phyloP scores from a whole-genome alignment of 2,888 invertebrate genomes.

The Pyrrhia umbra region DNA sequence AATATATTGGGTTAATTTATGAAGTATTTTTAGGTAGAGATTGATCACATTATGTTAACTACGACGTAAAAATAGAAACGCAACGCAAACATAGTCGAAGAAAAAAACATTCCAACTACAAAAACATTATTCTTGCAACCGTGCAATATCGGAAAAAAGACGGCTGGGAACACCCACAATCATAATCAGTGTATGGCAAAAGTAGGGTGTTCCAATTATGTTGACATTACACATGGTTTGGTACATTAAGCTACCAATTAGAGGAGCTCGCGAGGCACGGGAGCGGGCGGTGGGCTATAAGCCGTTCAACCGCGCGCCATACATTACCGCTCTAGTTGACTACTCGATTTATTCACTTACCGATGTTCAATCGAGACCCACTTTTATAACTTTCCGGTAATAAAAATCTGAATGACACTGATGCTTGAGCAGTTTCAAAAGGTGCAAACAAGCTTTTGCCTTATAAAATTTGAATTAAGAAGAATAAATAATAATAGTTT shows the following conservation, averaged over 20 bases:
- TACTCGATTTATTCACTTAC: constrained; percentile 65
- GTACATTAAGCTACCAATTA: constrained; percentile 65
- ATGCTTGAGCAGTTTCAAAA: constrained; percentile 7
- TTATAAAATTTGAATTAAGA: constrained; percentile 1
- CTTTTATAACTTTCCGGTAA: constrained; percentile 39
- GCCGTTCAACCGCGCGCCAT: constrained; percentile 62
- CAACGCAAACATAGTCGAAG: constrained; percentile 9
- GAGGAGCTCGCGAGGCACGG: constrained; percentile 41
- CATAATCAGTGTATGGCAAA: constrained; percentile 60
- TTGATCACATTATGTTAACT: constrained; percentile 28
- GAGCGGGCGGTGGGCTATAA: constrained; percentile 34
- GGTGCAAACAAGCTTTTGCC: constrained; percentile 5
- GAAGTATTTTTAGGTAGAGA: constrained; percentile 33
- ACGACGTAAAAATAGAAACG: constrained; percentile 22
- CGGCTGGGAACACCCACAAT: constrained; percentile 28
- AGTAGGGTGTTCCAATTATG: constrained; percentile 60
- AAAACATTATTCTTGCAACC: constrained; percentile 4
- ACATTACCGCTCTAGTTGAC: constrained; percentile 65
- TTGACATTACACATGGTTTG: constrained; percentile 70
- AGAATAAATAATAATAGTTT: background rate
- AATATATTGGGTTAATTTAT: background rate
- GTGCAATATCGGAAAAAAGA: constrained; percentile 21
- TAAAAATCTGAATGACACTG: constrained; percentile 22
- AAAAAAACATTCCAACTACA: constrained; percentile 12
- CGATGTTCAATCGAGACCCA: constrained; percentile 39